Evolutionary conservation across 2,888 invertebrate genomes (phyloP).

Genomic region (Cantharis rustica): DNA sequence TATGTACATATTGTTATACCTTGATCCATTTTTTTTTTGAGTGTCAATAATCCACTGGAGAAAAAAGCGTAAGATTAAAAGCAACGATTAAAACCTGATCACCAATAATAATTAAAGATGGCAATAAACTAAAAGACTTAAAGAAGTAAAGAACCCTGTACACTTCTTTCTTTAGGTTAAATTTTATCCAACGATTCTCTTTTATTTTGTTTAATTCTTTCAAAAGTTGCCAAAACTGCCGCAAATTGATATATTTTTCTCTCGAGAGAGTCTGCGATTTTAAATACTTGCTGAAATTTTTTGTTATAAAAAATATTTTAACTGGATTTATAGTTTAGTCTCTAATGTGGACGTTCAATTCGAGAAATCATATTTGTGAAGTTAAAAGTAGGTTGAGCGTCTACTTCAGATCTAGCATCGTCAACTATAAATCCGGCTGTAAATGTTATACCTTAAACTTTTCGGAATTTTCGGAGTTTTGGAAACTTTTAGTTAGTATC

Average conservation of each 20-base stretch:
- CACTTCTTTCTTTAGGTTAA: background rate
- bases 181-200: background rate
- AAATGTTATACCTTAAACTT: background rate
- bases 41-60: background rate
- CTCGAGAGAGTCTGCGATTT: too few relatives aligned
- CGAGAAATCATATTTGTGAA: too few relatives aligned
- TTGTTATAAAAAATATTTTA: too few relatives aligned
- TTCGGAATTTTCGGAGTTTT: background rate
- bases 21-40: background rate
- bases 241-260: background rate
- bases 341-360: too few relatives aligned
- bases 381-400: background rate
- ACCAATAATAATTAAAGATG: background rate
- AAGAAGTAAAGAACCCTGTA: background rate
- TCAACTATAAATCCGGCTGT: too few relatives aligned
- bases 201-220: background rate
- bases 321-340: too few relatives aligned
- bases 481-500: background rate
- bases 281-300: too few relatives aligned
- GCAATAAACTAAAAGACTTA: background rate
- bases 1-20: background rate
- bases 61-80: background rate
- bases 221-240: background rate
- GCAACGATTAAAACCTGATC: background rate
- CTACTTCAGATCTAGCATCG: background rate